phyloP scores from a whole-genome alignment of 2,113 vertebrate genomes.

The Spea bombifrons region DNA sequence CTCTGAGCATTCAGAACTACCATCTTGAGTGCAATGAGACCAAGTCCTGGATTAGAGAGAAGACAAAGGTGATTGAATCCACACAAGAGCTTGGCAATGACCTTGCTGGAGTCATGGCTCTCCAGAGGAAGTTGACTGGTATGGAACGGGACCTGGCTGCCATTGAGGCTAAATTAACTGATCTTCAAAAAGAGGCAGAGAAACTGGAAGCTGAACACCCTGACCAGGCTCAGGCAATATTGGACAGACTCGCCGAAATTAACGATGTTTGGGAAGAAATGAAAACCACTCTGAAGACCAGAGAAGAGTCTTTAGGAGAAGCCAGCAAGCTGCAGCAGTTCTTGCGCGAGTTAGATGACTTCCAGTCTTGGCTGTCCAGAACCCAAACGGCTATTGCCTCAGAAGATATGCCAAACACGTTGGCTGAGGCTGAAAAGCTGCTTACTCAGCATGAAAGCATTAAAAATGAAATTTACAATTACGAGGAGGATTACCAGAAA shows the following conservation, averaged over 20 bases:
- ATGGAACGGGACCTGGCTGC: slow-evolving; percentile 96
- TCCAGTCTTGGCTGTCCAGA: slow-evolving; percentile 96
- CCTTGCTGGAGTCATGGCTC: slow-evolving; percentile 93
- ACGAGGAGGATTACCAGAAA: slow-evolving; percentile 97
- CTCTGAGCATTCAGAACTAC: slow-evolving; percentile 97
- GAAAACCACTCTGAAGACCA: slow-evolving; percentile 90
- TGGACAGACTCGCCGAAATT: slow-evolving; percentile 86
- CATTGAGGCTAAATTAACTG: slow-evolving; percentile 91
- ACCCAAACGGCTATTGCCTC: slow-evolving; percentile 96
- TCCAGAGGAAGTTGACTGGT: slow-evolving; percentile 95
- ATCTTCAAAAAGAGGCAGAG: slow-evolving; percentile 90
- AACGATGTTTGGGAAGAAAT: slow-evolving; percentile 91
- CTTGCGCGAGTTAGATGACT: slow-evolving; percentile 93
- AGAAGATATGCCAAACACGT: slow-evolving; percentile 95
- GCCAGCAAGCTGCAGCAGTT: slow-evolving; percentile 98
- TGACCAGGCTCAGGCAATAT: slow-evolving; percentile 90
- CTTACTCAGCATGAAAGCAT: slow-evolving; percentile 94
- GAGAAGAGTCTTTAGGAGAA: slow-evolving; percentile 93
- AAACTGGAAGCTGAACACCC: slow-evolving; percentile 85
- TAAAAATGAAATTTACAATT: slow-evolving; percentile 95
- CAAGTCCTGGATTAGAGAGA: slow-evolving; percentile 98
- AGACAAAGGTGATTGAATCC: slow-evolving; percentile 98
- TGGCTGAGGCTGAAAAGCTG: slow-evolving; percentile 93
- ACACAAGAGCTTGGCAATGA: slow-evolving; percentile 97
- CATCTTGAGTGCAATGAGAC: slow-evolving; percentile 98